A percentile compares a stretch with the other conserved stretches of the same genome.
Conservation (phyloP, 2,797 vertebrate species). For the Mus minutoides region DNA sequence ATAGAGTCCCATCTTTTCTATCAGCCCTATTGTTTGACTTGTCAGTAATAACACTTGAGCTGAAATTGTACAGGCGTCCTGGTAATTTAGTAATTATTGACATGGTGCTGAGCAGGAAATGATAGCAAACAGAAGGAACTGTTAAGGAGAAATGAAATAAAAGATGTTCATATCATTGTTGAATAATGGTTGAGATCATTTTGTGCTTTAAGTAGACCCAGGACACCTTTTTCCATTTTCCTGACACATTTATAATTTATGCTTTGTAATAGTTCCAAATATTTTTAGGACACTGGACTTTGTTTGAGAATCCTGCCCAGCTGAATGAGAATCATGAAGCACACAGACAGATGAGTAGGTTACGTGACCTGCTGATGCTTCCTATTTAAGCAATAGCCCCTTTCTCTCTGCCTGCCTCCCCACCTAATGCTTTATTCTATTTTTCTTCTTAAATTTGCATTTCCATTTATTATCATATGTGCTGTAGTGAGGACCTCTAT, state of each 20-base stretch:
- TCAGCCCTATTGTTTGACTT: conserved; percentile 94
- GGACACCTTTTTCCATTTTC: conserved; percentile 89
- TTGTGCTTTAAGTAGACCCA: conserved; percentile 87
- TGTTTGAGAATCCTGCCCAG: conserved; percentile 87
- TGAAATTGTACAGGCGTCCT: conserved; percentile 92
- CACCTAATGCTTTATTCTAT: neutral
- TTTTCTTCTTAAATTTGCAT: conserved; percentile 61
- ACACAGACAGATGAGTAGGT: conserved; percentile 80
- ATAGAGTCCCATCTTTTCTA: conserved; percentile 92
- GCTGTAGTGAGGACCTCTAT: conserved; percentile 42
- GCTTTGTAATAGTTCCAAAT: conserved; percentile 91
- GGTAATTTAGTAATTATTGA: conserved; percentile 97
- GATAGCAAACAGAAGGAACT: conserved; percentile 93
- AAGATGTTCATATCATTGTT: conserved; percentile 89
- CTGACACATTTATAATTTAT: conserved; percentile 91
- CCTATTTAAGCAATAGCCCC: conserved; percentile 74
- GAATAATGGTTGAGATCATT: conserved; percentile 89
- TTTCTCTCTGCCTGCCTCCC: conserved; percentile 61
- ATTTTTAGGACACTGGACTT: conserved; percentile 89
- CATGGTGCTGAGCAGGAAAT: conserved; percentile 91
- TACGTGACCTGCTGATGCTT: conserved; percentile 76
- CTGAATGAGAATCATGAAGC: conserved; percentile 85
- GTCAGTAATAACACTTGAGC: conserved; percentile 92
- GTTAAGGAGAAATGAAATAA: conserved; percentile 90
- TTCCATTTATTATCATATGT: conserved; percentile 66